Base-by-base conservation (phyloP, 2,888 invertebrate species). In the Theodoxus fluviatilis region DNA sequence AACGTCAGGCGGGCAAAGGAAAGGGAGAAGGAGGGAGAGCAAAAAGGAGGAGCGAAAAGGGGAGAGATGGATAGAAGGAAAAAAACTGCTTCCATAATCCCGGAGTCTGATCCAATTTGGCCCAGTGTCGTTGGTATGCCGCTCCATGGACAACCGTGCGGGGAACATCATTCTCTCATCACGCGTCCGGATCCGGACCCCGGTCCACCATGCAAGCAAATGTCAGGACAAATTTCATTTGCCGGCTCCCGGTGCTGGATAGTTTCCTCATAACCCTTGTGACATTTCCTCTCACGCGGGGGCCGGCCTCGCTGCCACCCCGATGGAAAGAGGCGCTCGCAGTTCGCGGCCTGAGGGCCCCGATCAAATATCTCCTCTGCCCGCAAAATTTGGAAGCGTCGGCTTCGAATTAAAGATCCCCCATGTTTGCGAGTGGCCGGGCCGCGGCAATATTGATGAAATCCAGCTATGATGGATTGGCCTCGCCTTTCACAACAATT, bases 381-480 rank as follows among this genome's bases (percentile, higher is more conserved):
- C 55, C 65, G 57, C 52, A 55, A n/a, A 52, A 43, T 65, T 40
- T 52, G 57, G 28, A 57, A 35, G 38, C n/a, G 37, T n/a, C 35
- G 57, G 64, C 43, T 49, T 37, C 55, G 66, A 70, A 70, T 65
- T 70, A 65, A 70, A 70, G 55, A n/a, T n/a, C 55, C 57, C 70
- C 47, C 43, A 65, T 65, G 70, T 70, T 57, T 61, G 66, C 66
- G 70, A 55, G 55, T 43, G n/a, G 57, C 49, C 31, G 67, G 57
- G 57, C 57, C 67, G 57, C 57, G 38, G 67, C 67, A 65, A 65
- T 70, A 70, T 70, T 70, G 70, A 65, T 55, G 57, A 70, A 66
- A 70, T 70, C 70, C 47, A 31, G 55, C 40, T n/a, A 65, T 70
- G 70, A 70, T 66, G 66, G 65, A 70, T 70, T 65, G 65, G 66